Base-by-base conservation (phyloP, 2,113 vertebrate species). In the Phoxinus phoxinus region DNA sequence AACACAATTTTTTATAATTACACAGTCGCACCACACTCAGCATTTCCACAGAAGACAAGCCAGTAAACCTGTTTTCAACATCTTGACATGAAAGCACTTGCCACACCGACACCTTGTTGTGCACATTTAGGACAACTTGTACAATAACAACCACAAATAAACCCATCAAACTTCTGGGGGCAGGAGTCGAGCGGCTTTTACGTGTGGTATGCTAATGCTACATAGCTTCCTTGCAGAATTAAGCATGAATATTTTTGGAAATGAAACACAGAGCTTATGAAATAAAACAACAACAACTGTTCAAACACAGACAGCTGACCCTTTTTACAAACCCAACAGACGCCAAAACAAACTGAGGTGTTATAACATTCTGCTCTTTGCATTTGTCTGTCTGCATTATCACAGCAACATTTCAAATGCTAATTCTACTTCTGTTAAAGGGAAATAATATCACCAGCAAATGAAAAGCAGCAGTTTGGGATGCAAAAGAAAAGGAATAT, bases 1-100 rank as follows among this genome's bases (percentile, higher is more conserved):
- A 63, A 58, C 67, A 85, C 53, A 81, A 74, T 86, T 86, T 86
- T 81, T 85, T 17, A 80, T 86, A 86, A 86, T 86, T 74, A 86
- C 84, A 86, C 37, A 73, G 11, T 56, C 3, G 2, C 76, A 46
- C 48, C 44, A 63, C 32, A 56, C 44, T 84, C 44, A 27, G 15
- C 12, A 48, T 84, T 84, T 85, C 46, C 30, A 78, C 19, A 58
- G 30, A 35, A 80, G 76, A 25, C 63, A 51, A 44, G 17, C 23
- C 65, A 73, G 67, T 80, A 85, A 80, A 80, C 76, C 56, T 81
- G 79, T 30, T 72, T 69, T 61, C 12, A 86, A 58, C 76, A 86
- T 61, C 67, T 59, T 71, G 56, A 61, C 84, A 86, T 46, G 84
- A 73, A 48, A 86, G 71, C 25, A 74, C 84, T 46, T 85, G 84